Base-by-base conservation (phyloP, 2,113 vertebrate species). In the Ahaetulla prasina region DNA sequence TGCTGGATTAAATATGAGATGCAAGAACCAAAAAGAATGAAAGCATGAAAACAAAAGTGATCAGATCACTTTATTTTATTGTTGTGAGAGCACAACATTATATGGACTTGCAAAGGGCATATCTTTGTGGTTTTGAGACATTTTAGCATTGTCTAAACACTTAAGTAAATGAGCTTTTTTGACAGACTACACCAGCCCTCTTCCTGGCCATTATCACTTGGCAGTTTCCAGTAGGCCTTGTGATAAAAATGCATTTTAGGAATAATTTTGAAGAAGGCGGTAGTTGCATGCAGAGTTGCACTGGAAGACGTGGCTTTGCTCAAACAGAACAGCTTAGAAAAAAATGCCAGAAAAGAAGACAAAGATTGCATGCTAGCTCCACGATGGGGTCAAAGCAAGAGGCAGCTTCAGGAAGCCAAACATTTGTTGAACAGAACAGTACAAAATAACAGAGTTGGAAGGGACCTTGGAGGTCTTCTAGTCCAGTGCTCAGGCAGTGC, bases 101-200 rank as follows among this genome's bases (percentile, higher is more conserved):
- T 63, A 60, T 18, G 5, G 53, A 27, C 53, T 88, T 88, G 35
- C 47, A 89, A 89, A 68, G 91, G 91, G 49, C 91, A 92, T 47
- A 68, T 16, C 91, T 92, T 57, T 89, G 92, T 86, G 92, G 92
- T 92, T 92, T 90, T 50, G 54, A 92, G 54, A 63, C 45, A 90
- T 52, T 90, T 90, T 55, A 85, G 88, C 80, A 86, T 86, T 92
- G 88, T 89, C 92, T 86, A 86, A 92, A 86, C 92, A 86, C 85
- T 90, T 92, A 92, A 63, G 88, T 85, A 92, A 92, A 92, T 85
- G n/a, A 85, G 92, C 85, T 25, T 47, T n/a, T 86, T 92, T 85
- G 68, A 92, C 52, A 89, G 88, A 60, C 57, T 60, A 92, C 23
- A 86, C 54, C 74, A 53, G n/a, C 47, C 54, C 54, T 86, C 50